Conservation (phyloP, 1,140 invertebrate genomes). For the Sitophilus oryzae region DNA sequence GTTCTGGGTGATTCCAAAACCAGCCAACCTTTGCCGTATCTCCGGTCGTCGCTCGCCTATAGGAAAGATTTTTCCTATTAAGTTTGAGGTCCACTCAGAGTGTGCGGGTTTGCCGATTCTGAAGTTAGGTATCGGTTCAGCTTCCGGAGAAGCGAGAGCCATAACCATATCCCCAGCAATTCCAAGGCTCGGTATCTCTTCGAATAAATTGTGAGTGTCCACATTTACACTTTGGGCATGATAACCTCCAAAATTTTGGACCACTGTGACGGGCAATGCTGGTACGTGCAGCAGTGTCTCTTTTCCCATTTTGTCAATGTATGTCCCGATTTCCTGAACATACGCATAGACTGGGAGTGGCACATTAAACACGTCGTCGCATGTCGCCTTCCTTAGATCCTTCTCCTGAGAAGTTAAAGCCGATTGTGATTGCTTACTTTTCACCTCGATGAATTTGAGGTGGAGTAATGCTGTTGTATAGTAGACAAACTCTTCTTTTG, state of each 20-base stretch:
- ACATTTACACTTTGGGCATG: slow-evolving; percentile 23
- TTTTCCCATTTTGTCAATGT: slow-evolving; percentile 30
- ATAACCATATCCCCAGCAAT: slow-evolving; percentile 34
- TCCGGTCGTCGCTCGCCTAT: slow-evolving; percentile 28
- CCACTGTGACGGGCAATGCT: slow-evolving; percentile 23
- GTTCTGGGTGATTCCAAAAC: slow-evolving; percentile 18
- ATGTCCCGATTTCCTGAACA: slow-evolving; percentile 25
- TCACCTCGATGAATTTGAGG: slow-evolving; percentile 19
- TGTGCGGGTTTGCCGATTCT: slow-evolving; percentile 17
- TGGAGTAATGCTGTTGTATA: slow-evolving; percentile 19
- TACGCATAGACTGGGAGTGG: slow-evolving; percentile 27
- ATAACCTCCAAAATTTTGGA: slow-evolving; percentile 30
- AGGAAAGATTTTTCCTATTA: slow-evolving; percentile 17
- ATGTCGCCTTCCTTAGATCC: too few relatives aligned
- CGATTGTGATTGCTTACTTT: slow-evolving; percentile 28
- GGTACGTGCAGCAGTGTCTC: slow-evolving; percentile 25
- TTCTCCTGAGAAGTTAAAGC: too few relatives aligned
- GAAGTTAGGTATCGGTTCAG: slow-evolving; percentile 29
- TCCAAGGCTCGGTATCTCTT: slow-evolving; percentile 34
- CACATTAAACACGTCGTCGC: too few relatives aligned
- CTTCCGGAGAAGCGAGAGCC: slow-evolving; percentile 17
- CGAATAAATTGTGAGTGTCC: slow-evolving; percentile 33
- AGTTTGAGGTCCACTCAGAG: slow-evolving; percentile 15
- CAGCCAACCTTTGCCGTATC: slow-evolving; percentile 20
- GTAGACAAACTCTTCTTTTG: slow-evolving; percentile 8